A percentile compares a stretch with the other conserved stretches of the same genome.
These are phyloP conservation scores for Graptemys geographica DNA, from an alignment of 2,797 vertebrate genomes.

Conservation along the genomic window DNA sequence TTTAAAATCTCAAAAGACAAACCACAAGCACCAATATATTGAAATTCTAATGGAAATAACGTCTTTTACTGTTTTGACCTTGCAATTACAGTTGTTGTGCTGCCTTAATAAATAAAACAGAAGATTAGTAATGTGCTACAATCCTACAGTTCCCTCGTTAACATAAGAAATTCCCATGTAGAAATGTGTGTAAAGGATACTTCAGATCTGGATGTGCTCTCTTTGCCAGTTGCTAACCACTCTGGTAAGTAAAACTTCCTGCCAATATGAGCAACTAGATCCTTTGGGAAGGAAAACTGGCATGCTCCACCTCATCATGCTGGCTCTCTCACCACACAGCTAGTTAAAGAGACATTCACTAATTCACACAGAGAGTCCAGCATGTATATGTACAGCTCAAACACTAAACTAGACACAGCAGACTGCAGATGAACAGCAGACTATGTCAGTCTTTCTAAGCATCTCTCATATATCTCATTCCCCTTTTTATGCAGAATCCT, in stretches of 20 bases:
- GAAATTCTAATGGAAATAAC: conserved; percentile 52
- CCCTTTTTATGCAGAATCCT: neutral
- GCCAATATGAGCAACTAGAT: conserved; percentile 37
- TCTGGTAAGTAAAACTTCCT: conserved; percentile 76
- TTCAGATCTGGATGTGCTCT: conserved; percentile 57
- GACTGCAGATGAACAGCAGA: neutral
- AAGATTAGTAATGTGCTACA: neutral
- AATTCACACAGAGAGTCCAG: neutral
- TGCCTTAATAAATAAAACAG: conserved; percentile 53
- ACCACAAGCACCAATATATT: conserved; percentile 52
- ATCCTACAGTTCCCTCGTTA: conserved; percentile 27
- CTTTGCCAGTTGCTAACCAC: conserved; percentile 65
- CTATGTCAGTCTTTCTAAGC: neutral
- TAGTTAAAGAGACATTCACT: conserved; percentile 26
- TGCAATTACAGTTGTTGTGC: conserved; percentile 42
- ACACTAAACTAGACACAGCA: neutral
- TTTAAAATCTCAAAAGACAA: conserved; percentile 60
- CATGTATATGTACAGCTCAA: neutral
- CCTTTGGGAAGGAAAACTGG: conserved; percentile 55
- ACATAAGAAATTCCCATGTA: conserved; percentile 63
- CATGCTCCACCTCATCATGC: neutral
- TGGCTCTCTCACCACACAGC: conserved; percentile 16
- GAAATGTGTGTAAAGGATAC: conserved; percentile 27
- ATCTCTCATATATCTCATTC: neutral
- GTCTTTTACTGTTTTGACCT: conserved; percentile 57